A percentile compares a stretch with the other conserved stretches of the same genome.
These are phyloP conservation scores for Diorhabda sublineata DNA, from an alignment of 1,140 invertebrate species.

Conservation along the genomic window DNA sequence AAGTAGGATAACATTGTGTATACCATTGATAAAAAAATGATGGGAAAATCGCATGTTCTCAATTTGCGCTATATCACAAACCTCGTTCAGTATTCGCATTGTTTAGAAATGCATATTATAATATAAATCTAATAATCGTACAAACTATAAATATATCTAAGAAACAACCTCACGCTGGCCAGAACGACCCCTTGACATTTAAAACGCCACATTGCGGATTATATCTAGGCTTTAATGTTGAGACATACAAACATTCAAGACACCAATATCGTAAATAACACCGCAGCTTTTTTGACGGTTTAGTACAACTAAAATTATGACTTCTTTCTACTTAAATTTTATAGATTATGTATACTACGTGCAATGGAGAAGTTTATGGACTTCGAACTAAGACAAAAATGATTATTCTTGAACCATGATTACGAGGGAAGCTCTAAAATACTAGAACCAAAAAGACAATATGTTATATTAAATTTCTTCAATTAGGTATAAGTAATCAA, in stretches of 20 bases:
- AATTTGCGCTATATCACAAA: conserved; percentile 18
- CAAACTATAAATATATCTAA: conserved; percentile 27
- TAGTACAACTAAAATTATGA: background rate
- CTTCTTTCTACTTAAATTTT: background rate
- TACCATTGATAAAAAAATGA: conserved; percentile 8
- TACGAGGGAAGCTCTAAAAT: too few relatives aligned
- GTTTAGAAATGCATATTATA: conserved; percentile 14
- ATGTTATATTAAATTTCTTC: too few relatives aligned
- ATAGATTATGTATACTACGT: too few relatives aligned
- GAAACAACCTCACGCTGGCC: conserved; percentile 24
- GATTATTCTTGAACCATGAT: too few relatives aligned
- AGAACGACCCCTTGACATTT: conserved; percentile 29
- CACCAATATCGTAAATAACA: conserved; percentile 2
- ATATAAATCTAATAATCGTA: conserved; percentile 25
- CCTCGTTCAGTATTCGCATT: conserved; percentile 20
- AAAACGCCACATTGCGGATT: conserved; percentile 13
- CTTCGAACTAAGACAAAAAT: too few relatives aligned
- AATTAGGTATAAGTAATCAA: too few relatives aligned
- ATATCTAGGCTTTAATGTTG: conserved; percentile 8
- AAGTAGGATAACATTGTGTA: conserved; percentile 6
- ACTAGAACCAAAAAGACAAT: too few relatives aligned
- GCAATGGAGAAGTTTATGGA: too few relatives aligned
- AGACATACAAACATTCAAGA: background rate
- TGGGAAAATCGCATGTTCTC: conserved; percentile 21
- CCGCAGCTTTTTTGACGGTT: background rate